These are phyloP conservation scores for Pandion haliaetus DNA, from an alignment of 2,113 vertebrate species.

Conservation along the genomic window DNA sequence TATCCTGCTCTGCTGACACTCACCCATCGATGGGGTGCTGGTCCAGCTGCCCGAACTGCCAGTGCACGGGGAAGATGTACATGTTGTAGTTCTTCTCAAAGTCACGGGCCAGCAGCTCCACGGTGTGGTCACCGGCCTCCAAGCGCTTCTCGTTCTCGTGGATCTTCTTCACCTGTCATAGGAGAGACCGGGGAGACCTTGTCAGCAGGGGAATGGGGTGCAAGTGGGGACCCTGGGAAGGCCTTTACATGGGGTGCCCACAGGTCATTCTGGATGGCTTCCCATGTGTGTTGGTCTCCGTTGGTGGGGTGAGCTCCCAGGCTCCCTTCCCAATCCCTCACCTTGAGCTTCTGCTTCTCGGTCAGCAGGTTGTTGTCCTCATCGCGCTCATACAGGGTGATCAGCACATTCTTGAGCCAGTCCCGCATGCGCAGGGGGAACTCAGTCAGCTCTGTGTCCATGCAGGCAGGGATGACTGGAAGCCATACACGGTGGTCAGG, in stretches of 20 bases:
- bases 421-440: conserved; percentile 99
- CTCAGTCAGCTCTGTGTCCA: conserved; percentile 90
- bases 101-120: conserved; percentile 94
- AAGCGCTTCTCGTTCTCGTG: conserved; percentile 96
- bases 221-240: no score
- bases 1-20: neutral
- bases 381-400: conserved; percentile 92
- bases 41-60: conserved; percentile 98
- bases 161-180: conserved; percentile 92
- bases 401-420: conserved; percentile 99
- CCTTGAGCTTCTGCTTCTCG: conserved; percentile 97
- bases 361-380: conserved; percentile 94
- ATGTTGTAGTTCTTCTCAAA: conserved; percentile 99
- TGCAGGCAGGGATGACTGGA: conserved; percentile 87
- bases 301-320: neutral
- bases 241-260: neutral
- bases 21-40: conserved; percentile 94
- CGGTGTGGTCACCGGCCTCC: conserved; percentile 88
- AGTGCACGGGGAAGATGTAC: conserved; percentile 99
- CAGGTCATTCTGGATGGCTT: neutral
- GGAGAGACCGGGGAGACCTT: neutral
- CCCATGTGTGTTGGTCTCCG: neutral
- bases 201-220: neutral
- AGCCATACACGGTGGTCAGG: neutral
- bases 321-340: conserved; percentile 43